Conservation (phyloP, 2,888 invertebrate species). For the Napeogenes inachia region DNA sequence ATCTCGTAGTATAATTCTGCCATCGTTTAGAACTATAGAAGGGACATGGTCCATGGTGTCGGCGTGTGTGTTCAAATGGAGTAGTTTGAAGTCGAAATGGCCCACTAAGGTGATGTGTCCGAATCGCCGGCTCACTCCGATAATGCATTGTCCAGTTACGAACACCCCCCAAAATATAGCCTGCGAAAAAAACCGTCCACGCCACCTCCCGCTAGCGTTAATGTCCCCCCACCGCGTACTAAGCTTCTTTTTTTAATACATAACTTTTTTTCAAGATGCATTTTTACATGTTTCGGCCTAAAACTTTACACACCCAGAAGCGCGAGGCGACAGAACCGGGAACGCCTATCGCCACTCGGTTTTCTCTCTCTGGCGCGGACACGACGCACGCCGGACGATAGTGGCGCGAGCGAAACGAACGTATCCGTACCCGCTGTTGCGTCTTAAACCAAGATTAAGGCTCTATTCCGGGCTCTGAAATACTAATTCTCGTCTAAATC, state of each 20-base stretch:
- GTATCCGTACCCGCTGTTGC: slow-evolving; percentile 58
- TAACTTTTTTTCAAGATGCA: slow-evolving; percentile 79
- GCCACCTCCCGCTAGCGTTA: slow-evolving; percentile 70
- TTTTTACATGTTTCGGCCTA: slow-evolving; percentile 78
- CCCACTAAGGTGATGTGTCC: slow-evolving; percentile 66
- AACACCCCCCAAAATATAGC: slow-evolving; percentile 75
- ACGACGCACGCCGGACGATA: slow-evolving; percentile 58
- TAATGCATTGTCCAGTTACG: slow-evolving; percentile 75
- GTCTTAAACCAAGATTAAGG: slow-evolving; percentile 74
- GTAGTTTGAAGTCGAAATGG: slow-evolving; percentile 55
- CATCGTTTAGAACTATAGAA: no score
- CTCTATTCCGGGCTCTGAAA: slow-evolving; percentile 65
- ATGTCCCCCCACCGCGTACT: slow-evolving; percentile 74
- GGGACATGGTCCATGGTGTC: slow-evolving; percentile 16
- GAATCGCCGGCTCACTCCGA: slow-evolving; percentile 55
- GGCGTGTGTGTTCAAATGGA: slow-evolving; percentile 41
- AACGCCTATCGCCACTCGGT: slow-evolving; percentile 65
- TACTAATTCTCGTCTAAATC: slow-evolving; percentile 59
- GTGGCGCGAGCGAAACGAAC: slow-evolving; percentile 69
- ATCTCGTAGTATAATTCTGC: no score
- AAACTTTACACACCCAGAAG: slow-evolving; percentile 77
- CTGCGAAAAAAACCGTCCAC: slow-evolving; percentile 73
- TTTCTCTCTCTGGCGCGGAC: slow-evolving; percentile 60
- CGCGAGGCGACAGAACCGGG: slow-evolving; percentile 58
- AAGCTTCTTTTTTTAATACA: slow-evolving; percentile 78